Conservation (phyloP, 2,797 vertebrate species). For the Peromyscus eremicus region DNA sequence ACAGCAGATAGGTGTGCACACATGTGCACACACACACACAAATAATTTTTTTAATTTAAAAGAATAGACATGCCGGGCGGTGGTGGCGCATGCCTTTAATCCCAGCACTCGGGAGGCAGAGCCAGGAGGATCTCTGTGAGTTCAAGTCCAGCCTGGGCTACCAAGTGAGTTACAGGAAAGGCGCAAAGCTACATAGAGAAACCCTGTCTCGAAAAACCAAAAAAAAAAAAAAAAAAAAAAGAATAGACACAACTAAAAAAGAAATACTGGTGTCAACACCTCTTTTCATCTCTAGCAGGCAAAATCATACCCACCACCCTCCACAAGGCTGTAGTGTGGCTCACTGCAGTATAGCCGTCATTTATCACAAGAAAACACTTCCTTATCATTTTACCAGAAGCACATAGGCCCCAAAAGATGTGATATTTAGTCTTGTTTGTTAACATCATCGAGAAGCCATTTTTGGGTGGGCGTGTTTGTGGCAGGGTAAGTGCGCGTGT, state of each 20-base stretch:
- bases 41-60: neutral
- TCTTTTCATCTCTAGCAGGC: neutral
- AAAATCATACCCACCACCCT: neutral
- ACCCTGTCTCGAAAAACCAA: too few species aligned
- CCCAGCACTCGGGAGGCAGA: too few species aligned
- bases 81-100: too few species aligned
- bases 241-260: neutral
- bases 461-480: neutral
- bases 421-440: neutral
- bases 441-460: neutral
- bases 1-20: rapidly evolving
- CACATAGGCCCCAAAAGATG: neutral
- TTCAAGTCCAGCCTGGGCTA: too few species aligned
- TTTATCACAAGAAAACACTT: neutral
- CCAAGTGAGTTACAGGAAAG: too few species aligned
- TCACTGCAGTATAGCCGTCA: neutral
- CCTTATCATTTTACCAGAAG: neutral
- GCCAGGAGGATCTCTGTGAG: too few species aligned
- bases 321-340: neutral
- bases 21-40: neutral
- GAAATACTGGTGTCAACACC: neutral
- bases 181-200: too few species aligned
- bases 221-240: neutral
- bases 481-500: neutral
- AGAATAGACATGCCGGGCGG: neutral